A percentile compares a stretch with the other conserved stretches of the same genome.
These are phyloP conservation scores for Adrianichthys oophorus DNA, from an alignment of 2,797 vertebrate species.

Conservation along the genomic window DNA sequence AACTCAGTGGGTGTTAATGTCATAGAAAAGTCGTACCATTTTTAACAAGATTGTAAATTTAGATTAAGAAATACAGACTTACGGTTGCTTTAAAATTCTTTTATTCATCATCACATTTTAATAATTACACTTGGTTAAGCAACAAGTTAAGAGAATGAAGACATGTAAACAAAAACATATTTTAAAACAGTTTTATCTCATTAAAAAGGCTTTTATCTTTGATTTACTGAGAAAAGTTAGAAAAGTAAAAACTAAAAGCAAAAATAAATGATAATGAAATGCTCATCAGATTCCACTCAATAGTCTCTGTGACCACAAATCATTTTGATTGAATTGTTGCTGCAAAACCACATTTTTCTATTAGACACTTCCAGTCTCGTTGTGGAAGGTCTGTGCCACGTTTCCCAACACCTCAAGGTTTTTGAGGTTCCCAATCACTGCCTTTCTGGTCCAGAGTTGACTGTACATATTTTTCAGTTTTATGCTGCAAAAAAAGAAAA, in stretches of 20 bases:
- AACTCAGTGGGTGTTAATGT: no score
- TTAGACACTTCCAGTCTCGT: slow-evolving; percentile 11
- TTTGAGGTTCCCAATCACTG: background rate
- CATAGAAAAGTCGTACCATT: no score
- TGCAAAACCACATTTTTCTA: background rate
- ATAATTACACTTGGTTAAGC: background rate
- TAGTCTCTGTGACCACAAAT: background rate
- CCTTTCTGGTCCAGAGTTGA: background rate
- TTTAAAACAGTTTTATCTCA: background rate
- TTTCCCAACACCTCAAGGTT: background rate
- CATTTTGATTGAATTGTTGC: background rate
- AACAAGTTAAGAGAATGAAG: background rate
- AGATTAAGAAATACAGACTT: slow-evolving; percentile 1
- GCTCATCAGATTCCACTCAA: no score
- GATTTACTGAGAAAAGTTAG: background rate
- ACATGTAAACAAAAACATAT: background rate
- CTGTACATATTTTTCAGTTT: slow-evolving; percentile 60
- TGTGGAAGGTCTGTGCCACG: background rate
- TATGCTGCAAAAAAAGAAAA: slow-evolving; percentile 30
- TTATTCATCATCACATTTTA: slow-evolving; percentile 1
- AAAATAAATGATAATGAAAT: no score
- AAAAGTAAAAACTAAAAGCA: no score
- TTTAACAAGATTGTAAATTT: background rate
- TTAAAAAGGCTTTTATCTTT: background rate
- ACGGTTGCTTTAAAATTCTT: slow-evolving; percentile 4